phyloP scores from a whole-genome alignment of 2,797 vertebrate species.

The Notamacropus eugenii region DNA sequence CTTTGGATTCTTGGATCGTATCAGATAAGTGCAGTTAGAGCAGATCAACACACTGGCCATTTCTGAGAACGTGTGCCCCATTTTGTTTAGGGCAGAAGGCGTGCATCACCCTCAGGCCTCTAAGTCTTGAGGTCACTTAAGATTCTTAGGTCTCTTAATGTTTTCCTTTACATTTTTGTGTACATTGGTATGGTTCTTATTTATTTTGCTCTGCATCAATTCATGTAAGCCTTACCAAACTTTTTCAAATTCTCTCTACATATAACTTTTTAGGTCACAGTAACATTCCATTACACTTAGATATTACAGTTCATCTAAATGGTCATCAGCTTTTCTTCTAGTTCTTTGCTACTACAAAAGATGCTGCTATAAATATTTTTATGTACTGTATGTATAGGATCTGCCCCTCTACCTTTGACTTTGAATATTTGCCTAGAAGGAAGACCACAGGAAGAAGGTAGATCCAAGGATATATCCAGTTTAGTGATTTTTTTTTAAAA shows the following conservation, averaged over 20 bases:
- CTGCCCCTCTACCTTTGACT: not conserved
- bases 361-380: not conserved
- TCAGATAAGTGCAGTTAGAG: not conserved
- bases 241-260: not conserved
- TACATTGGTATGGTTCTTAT: not conserved
- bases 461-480: not conserved
- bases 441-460: not conserved
- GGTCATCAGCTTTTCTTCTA: not conserved
- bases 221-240: not conserved
- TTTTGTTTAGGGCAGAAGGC: not conserved
- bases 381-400: not conserved
- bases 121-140: no score
- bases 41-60: not conserved
- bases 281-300: not conserved
- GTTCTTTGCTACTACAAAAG: not conserved
- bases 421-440: not conserved
- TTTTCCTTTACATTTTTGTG: not conserved
- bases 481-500: not conserved
- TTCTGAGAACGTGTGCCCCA: not conserved
- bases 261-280: not conserved
- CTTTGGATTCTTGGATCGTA: not conserved
- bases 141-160: not conserved
- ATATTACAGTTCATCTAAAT: not conserved
- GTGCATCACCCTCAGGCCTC: not conserved
- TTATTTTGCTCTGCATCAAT: not conserved